Evolutionary conservation across 2,888 invertebrate genomes (phyloP), one percentile per base, ranked within the genome.

Genomic region (Tanypteryx hageni): DNA sequence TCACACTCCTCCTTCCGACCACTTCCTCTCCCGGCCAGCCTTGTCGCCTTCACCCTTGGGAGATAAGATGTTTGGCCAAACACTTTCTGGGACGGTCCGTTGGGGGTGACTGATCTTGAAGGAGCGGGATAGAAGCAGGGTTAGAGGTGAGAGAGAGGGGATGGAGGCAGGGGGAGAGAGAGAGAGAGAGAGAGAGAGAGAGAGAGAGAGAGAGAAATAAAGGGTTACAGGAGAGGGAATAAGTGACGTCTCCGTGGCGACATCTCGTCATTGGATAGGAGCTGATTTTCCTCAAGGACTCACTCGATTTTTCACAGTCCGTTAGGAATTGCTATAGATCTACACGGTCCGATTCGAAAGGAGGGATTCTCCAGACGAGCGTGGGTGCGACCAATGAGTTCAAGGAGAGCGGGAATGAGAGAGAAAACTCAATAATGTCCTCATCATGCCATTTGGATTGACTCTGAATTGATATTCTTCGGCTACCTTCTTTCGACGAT

Each of bases 21-120:
- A 59, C 89, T 61, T 64, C 64, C 89, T 89, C 89, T 89, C 64
- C 89, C 44, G 64, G 31, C 61, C 59, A 86, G 61, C 64, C 89
- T 64, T 89, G 89, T 89, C 89, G 89, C 89, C 89, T 89, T 89
- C 89, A 89, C 89, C 89, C 89, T 44, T 89, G 89, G 89, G 89
- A 89, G 89, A 89, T 89, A 89, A 89, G 89, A 89, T 68, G 89
- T 89, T 89, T 64, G 89, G 89, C 44, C 89, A 68, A 89, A 68
- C 89, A 68, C 89, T 89, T 44, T 89, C 64, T 89, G 89, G 64
- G 27, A 76, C n/a, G 76, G 89, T 89, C 89, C 89, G 31, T 64
- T 64, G 64, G 89, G 76, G 89, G 86, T 68, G 64, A 68, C 44
- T 68, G 61, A 61, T 89, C 44, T 44, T 13, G 14, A n/a, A n/a